A percentile compares a stretch with the other conserved stretches of the same genome.
Conservation (phyloP, 2,113 vertebrate genomes). For the Nothoprocta perdicaria region DNA sequence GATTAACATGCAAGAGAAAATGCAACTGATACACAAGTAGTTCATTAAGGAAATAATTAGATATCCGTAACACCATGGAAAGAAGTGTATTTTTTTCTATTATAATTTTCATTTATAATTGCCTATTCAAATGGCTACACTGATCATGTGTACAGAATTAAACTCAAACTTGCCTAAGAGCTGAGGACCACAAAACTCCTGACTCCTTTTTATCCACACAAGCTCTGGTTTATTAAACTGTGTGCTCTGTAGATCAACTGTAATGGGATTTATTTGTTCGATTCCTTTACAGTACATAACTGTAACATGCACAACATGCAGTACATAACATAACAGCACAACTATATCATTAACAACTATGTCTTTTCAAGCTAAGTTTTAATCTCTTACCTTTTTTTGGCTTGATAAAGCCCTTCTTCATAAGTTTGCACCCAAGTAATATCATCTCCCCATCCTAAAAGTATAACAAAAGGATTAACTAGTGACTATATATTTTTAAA, state of each 20-base stretch:
- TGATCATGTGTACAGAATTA: not conserved
- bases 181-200: not conserved
- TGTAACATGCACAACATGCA: too few species aligned
- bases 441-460: slow-evolving; percentile 86
- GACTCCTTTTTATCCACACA: not conserved
- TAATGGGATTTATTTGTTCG: not conserved
- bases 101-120: not conserved
- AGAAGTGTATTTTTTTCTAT: not conserved
- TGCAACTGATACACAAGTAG: not conserved
- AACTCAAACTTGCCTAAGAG: not conserved
- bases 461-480: not conserved
- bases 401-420: slow-evolving; percentile 83
- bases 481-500: not conserved
- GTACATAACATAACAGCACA: too few species aligned
- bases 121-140: not conserved
- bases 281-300: not conserved
- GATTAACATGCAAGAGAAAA: not conserved
- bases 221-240: not conserved
- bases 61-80: not conserved
- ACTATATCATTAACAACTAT: not conserved
- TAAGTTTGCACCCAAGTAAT: slow-evolving; percentile 87
- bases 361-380: not conserved
- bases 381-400: slow-evolving; percentile 78
- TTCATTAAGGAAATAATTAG: not conserved
- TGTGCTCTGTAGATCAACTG: not conserved